These are phyloP conservation scores for Pica pica DNA, from an alignment of 2,113 vertebrate genomes.

Conservation along the genomic window DNA sequence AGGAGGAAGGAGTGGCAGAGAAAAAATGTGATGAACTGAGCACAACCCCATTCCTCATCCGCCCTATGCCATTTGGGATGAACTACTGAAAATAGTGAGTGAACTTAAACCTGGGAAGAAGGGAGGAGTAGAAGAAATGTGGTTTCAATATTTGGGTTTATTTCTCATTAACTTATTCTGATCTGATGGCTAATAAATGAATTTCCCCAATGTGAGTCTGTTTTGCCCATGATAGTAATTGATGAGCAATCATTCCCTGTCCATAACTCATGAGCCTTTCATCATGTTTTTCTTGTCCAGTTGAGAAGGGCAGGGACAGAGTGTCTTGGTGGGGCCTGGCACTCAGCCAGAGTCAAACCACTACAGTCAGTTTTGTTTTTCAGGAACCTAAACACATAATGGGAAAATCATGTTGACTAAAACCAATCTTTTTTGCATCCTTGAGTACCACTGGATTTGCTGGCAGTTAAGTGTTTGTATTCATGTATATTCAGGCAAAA, in stretches of 20 bases:
- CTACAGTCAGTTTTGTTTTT: neutral
- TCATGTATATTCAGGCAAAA: slow-evolving; percentile 1
- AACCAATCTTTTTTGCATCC: neutral
- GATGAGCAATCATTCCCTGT: neutral
- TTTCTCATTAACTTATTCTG: neutral
- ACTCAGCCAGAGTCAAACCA: neutral
- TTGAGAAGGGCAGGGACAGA: neutral
- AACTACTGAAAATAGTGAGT: neutral
- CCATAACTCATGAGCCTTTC: neutral
- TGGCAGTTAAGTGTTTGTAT: neutral
- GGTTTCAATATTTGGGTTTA: neutral
- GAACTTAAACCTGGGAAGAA: neutral
- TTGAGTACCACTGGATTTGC: neutral
- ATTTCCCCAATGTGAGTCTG: neutral
- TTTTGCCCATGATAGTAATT: neutral
- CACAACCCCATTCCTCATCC: rapidly evolving
- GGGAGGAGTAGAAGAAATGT: rapidly evolving
- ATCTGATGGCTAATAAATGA: neutral
- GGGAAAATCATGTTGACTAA: neutral
- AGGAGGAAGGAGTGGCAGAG: neutral
- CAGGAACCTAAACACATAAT: neutral
- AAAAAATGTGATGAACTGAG: neutral
- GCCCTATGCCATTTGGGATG: rapidly evolving
- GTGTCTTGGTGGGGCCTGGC: rapidly evolving
- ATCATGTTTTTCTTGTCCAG: neutral